Base-by-base conservation (phyloP, 2,797 vertebrate genomes). In the Clamator glandarius region DNA sequence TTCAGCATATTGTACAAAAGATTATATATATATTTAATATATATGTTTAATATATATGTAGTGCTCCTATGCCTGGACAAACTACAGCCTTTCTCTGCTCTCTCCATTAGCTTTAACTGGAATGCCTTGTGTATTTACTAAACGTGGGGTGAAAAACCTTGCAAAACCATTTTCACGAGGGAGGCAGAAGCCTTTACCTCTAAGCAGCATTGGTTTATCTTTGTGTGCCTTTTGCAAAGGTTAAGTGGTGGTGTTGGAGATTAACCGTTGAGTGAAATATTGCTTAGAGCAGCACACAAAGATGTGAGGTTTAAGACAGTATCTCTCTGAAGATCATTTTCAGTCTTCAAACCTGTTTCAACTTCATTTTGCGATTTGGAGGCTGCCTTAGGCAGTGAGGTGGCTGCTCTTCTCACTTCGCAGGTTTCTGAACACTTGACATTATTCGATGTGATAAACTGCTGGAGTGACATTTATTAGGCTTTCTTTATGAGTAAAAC, bases 261-360 rank as follows among this genome's bases (percentile, higher is more conserved):
- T 24, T 21, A 79, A 75, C 12, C 35, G 72, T 64, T 20, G 58
- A 50, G 51, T 36, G 57, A 82, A 66, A 68, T 42, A 66, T 2
- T 29, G 17, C 57, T 80, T 63, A 80, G 39, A 83, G 73, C 73
- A 76, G 73, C 81, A 75, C 15, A 20, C 29, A 31, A 9, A 72
- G 86, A 55, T 11, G 36, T 46, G 61, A 92, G 68, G 31, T 52
- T 87, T 82, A 73, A 39, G 21, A 44, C 0, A 10, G 9, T 79
- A 68, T 80, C 64, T 75, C n/a, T 61, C 54, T 73, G 81, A 92
- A 90, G n/a, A 84, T 66, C 80, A 26, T 51, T 68, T 93, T 92
- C 75, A 41, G 31, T 80, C 61, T 91, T 70, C 31, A 64, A 92
- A 64, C 36, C 29, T 0, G 0, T 73, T 74, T 87, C 82, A 73